Evolutionary conservation across 2,797 vertebrate species (phyloP).

Genomic region (Scarus forsteni): DNA sequence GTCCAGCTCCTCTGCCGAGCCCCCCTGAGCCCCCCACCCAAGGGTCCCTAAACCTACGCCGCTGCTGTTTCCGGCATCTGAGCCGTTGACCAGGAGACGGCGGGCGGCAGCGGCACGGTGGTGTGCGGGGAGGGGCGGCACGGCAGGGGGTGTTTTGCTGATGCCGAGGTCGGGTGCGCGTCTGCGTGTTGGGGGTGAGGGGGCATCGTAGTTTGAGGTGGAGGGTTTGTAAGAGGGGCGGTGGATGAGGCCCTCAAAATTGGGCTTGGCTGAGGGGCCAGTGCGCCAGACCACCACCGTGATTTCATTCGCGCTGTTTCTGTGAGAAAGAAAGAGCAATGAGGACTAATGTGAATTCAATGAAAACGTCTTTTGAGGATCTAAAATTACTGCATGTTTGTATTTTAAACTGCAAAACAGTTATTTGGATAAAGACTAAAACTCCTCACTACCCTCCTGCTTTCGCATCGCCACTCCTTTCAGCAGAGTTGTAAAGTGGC

Average conservation of each 20-base stretch:
- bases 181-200: constrained; percentile 85
- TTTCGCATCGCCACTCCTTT: too few relatives aligned
- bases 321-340: constrained; percentile 52
- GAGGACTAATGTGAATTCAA: too few relatives aligned
- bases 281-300: constrained; percentile 94
- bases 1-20: constrained; percentile 82
- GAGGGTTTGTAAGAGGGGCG: constrained; percentile 90
- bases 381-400: too few relatives aligned
- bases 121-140: constrained; percentile 84
- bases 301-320: constrained; percentile 92
- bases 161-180: constrained; percentile 67
- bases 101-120: constrained; percentile 85
- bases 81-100: constrained; percentile 87
- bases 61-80: constrained; percentile 59
- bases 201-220: constrained; percentile 82
- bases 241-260: constrained; percentile 88
- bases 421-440: too few relatives aligned
- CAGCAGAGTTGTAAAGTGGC: too few relatives aligned
- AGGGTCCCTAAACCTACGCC: constrained; percentile 67
- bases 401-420: too few relatives aligned
- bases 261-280: constrained; percentile 88
- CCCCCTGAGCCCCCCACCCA: constrained; percentile 75
- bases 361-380: too few relatives aligned
- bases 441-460: too few relatives aligned
- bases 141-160: constrained; percentile 81